Evolutionary conservation across 2,113 vertebrate species (phyloP), one percentile per base, ranked within the genome.

Genomic region (Ahaetulla prasina): DNA sequence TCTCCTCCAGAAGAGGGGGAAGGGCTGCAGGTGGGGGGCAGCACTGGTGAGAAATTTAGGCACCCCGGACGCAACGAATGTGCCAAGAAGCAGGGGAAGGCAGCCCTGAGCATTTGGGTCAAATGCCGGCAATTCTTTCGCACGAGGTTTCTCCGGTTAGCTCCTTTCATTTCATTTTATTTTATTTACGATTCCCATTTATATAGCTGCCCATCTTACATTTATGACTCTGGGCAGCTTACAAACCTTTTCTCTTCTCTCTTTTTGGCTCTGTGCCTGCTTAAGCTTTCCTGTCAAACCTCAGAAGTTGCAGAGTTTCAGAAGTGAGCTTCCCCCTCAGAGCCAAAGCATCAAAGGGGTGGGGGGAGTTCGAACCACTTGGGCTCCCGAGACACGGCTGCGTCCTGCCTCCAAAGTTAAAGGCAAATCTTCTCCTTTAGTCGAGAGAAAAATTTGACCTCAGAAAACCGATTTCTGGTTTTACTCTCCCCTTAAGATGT

Each of bases 101-200:
- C 2, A 0, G 35, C 74, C 74, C 35, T 43, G 74, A 93, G 94
- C 52, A 90, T 89, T 30, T 87, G 87, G 60, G 8, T 12, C 68
- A 92, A 91, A 63, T 39, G 91, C 92, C 1, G 80, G 52, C 55
- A 94, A 84, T 90, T 90, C 45, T 88, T 88, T 7, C 18, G 47
- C 84, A 85, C 2, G 25, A 43, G 45, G 8, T 23, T 11, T 43
- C 35, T 80, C 74, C 35, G 3, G 74, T 9, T 9, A 80, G 16
- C 74, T 43, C 3, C 35, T 43, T 80, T 43, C 74, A 10, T 43
- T 80, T 43, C 74, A 10, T 22, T 22, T 22, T 8, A 10, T 10
- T 27, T 60, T 18, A 22, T 43, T 80, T 80, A 80, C 8, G 2
- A 8, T 80, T 23, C 74, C 74, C 9, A 43, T 80, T 43, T 80